A percentile compares a stretch with the other conserved stretches of the same genome.
Evolutionary conservation across 2,797 vertebrate genomes (phyloP).

Genomic region (Dicrostonyx torquatus): DNA sequence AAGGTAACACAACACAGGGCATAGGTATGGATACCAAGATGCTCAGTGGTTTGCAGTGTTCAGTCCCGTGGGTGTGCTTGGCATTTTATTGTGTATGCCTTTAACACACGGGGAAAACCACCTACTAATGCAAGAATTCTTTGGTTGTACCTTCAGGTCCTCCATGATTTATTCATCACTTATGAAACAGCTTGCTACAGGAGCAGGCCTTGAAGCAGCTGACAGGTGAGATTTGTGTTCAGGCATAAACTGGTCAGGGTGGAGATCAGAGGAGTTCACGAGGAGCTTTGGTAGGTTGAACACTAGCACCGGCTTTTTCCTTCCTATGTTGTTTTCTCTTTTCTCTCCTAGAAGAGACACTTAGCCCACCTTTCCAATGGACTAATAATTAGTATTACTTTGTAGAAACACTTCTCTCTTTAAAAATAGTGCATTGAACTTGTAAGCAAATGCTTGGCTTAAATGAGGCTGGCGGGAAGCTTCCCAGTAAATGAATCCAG

Average conservation of each 20-base stretch:
- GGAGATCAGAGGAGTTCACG: not conserved
- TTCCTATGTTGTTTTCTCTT: conserved; percentile 15
- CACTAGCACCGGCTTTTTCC: not conserved
- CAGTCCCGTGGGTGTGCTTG: not conserved
- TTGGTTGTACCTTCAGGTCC: not conserved
- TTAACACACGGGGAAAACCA: not conserved
- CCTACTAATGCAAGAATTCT: not conserved
- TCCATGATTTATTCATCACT: not conserved
- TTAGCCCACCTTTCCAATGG: not conserved
- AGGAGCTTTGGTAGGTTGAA: not conserved
- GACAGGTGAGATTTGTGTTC: not conserved
- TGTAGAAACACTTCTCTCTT: not conserved
- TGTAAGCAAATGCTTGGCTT: conserved; percentile 27
- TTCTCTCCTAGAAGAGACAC: conserved; percentile 26
- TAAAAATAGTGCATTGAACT: not conserved
- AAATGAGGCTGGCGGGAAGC: conserved; percentile 48
- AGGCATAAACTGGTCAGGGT: not conserved
- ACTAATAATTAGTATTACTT: conserved; percentile 36
- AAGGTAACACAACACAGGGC: not conserved
- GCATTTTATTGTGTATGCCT: not conserved
- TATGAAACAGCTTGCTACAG: not conserved
- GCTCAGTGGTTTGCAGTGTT: not conserved
- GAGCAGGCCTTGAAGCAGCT: not conserved
- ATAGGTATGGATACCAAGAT: not conserved
- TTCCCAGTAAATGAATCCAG: conserved; percentile 49